phyloP scores from a whole-genome alignment of 1,140 invertebrate species.

The Agrilus planipennis region DNA sequence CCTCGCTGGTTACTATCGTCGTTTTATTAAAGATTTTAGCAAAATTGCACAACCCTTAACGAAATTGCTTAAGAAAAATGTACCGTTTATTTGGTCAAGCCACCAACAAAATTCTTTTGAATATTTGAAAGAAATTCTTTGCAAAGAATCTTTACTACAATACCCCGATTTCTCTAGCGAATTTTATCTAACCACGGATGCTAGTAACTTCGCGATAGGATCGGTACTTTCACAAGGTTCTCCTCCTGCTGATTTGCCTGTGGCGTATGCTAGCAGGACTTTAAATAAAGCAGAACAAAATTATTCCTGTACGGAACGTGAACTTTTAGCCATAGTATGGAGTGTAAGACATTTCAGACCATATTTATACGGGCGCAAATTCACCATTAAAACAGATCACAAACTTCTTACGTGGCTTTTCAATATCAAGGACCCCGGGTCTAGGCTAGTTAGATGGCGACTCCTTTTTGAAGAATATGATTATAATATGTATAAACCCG shows the following conservation, averaged over 20 bases:
- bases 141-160: no score
- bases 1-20: not conserved
- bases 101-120: no score
- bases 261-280: conserved; percentile 28
- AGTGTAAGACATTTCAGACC: conserved; percentile 13
- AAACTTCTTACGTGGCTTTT: no score
- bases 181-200: conserved; percentile 31
- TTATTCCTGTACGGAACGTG: conserved; percentile 36
- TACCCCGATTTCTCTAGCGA: conserved; percentile 27
- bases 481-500: no score
- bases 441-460: no score
- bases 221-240: conserved; percentile 30
- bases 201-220: no score
- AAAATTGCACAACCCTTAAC: not conserved
- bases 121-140: no score
- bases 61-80: not conserved
- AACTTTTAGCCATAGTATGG: conserved; percentile 16
- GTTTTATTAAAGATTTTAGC: not conserved
- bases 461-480: no score
- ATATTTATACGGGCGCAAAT: conserved; percentile 17
- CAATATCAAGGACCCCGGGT: no score
- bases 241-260: conserved; percentile 15
- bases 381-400: conserved; percentile 10
- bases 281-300: conserved; percentile 27
- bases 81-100: no score